These are phyloP conservation scores for Semnopithecus entellus DNA, from an alignment of 2,113 vertebrate species.

Conservation along the genomic window DNA sequence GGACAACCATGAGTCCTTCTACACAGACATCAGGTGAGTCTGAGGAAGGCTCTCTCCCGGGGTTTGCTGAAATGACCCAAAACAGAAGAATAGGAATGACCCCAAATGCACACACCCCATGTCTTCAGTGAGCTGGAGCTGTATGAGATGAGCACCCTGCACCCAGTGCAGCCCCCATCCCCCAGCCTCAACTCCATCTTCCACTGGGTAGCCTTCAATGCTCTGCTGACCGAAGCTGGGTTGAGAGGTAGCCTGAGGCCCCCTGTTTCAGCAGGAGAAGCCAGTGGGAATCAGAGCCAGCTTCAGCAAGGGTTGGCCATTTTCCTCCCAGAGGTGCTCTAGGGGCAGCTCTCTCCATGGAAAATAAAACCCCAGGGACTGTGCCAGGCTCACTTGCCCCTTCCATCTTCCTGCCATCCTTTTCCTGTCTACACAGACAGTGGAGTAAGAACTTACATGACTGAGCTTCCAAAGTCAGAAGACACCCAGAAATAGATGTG, in stretches of 20 bases:
- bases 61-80: neutral
- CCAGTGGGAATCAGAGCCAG: neutral
- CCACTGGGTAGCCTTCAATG: neutral
- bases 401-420: neutral
- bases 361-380: neutral
- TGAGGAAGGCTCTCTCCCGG: accelerated
- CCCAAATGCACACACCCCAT: neutral
- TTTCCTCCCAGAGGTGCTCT: neutral
- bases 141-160: too few species aligned
- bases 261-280: neutral
- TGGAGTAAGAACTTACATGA: neutral
- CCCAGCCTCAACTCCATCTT: too few species aligned
- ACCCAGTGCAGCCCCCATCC: too few species aligned
- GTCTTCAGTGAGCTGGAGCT: neutral
- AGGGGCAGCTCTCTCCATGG: neutral
- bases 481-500: neutral
- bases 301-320: neutral
- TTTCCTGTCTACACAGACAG: neutral
- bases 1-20: accelerated
- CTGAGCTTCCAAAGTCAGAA: neutral
- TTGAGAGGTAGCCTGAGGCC: neutral
- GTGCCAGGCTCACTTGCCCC: accelerated
- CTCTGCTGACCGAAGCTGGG: neutral
- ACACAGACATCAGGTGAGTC: neutral
- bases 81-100: neutral